Conservation (phyloP, 1,140 invertebrate genomes). For the Drosophila serrata region DNA sequence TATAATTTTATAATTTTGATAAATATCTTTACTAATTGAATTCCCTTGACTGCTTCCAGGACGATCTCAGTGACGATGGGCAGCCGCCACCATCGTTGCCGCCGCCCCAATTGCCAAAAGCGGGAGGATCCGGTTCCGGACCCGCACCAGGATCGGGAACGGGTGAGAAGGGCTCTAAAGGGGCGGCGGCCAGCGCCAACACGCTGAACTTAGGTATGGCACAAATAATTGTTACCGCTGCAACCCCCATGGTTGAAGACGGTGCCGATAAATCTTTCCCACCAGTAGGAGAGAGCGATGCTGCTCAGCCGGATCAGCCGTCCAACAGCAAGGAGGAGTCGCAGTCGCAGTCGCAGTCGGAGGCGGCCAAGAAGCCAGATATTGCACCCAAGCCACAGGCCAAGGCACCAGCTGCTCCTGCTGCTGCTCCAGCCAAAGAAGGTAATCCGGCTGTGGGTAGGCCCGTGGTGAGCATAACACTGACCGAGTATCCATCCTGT, state of each 20-base stretch:
- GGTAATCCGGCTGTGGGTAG: slow-evolving; percentile 55
- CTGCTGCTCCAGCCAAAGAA: slow-evolving; percentile 49
- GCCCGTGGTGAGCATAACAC: slow-evolving; percentile 59
- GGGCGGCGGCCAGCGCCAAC: slow-evolving; percentile 77
- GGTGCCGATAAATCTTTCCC: slow-evolving; percentile 85
- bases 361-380: slow-evolving; percentile 67
- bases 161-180: slow-evolving; percentile 58
- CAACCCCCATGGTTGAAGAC: slow-evolving; percentile 94
- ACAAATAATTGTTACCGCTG: slow-evolving; percentile 95
- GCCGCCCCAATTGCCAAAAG: slow-evolving; percentile 66
- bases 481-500: slow-evolving; percentile 66
- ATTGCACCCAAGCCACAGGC: slow-evolving; percentile 80
- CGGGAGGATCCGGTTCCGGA: slow-evolving; percentile 34
- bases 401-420: slow-evolving; percentile 53
- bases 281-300: slow-evolving; percentile 81
- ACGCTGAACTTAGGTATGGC: slow-evolving; percentile 89
- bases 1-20: too few species aligned
- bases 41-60: slow-evolving; percentile 41
- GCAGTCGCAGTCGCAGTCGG: slow-evolving; percentile 25
- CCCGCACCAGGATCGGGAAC: too few species aligned
- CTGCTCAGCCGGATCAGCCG: slow-evolving; percentile 31
- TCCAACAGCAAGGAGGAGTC: slow-evolving; percentile 40
- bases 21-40: neutral
- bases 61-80: slow-evolving; percentile 82
- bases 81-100: slow-evolving; percentile 78